Conservation (phyloP, 2,113 vertebrate genomes). For the Tyrannus savana region DNA sequence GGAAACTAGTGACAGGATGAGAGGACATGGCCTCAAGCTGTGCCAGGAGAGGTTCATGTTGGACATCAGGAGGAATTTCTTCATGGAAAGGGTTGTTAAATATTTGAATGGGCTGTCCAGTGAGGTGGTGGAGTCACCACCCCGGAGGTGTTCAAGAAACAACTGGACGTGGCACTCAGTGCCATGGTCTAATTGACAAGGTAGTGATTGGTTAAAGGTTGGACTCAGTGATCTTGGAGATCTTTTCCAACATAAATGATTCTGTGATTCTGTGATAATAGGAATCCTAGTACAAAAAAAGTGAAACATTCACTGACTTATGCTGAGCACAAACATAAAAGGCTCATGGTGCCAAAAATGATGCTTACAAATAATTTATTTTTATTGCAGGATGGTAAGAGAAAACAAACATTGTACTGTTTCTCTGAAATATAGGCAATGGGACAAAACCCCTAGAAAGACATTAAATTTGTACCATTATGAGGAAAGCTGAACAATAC, state of each 20-base stretch:
- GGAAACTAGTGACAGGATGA: not conserved
- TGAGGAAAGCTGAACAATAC: not conserved
- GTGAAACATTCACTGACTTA: not conserved
- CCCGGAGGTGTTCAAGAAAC: not conserved
- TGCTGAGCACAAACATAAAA: not conserved
- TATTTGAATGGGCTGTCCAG: not conserved
- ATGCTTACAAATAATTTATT: not conserved
- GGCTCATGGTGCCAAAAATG: not conserved
- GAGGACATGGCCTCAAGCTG: not conserved
- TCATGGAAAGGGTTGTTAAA: not conserved
- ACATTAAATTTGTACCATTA: not conserved
- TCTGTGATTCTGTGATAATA: not conserved
- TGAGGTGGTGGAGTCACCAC: not conserved
- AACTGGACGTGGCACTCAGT: too few relatives aligned
- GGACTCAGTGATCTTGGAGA: not conserved
- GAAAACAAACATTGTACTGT: not conserved
- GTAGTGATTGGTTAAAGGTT: not conserved
- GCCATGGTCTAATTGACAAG: too few relatives aligned
- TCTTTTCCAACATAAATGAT: not conserved
- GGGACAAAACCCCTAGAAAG: not conserved
- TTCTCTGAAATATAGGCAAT: not conserved
- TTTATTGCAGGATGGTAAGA: not conserved
- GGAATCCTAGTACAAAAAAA: not conserved
- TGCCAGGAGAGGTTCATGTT: not conserved
- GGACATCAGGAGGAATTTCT: not conserved